phyloP scores from a whole-genome alignment of 2,797 vertebrate genomes.

The Lagodon rhomboides region DNA sequence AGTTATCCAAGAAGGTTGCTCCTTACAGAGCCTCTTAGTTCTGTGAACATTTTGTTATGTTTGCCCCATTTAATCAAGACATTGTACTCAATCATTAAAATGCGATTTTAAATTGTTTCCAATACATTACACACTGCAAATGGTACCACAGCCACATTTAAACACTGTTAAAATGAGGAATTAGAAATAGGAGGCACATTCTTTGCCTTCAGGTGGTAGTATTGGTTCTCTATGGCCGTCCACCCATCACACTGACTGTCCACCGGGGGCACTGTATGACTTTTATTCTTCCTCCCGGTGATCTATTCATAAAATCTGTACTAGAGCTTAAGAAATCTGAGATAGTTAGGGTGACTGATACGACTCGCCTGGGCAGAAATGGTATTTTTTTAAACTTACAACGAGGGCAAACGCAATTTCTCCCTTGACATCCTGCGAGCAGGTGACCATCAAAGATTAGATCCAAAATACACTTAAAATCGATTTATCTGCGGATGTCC shows the following conservation, averaged over 20 bases:
- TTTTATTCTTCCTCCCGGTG: slow-evolving; percentile 21
- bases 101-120: slow-evolving; percentile 72
- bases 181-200: neutral
- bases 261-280: slow-evolving; percentile 60
- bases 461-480: slow-evolving; percentile 70
- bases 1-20: slow-evolving; percentile 22
- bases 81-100: slow-evolving; percentile 71
- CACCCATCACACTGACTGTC: slow-evolving; percentile 11
- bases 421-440: slow-evolving; percentile 51
- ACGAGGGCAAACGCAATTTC: slow-evolving; percentile 43
- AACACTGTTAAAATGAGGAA: slow-evolving; percentile 44
- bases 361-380: slow-evolving; percentile 29
- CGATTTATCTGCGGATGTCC: slow-evolving; percentile 65
- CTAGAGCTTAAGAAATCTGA: slow-evolving; percentile 40
- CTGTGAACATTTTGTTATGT: slow-evolving; percentile 60
- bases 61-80: slow-evolving; percentile 67
- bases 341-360: slow-evolving; percentile 50
- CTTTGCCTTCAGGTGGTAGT: slow-evolving; percentile 78
- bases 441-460: slow-evolving; percentile 59
- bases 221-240: slow-evolving; percentile 46
- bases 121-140: slow-evolving; percentile 76
- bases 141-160: slow-evolving; percentile 53
- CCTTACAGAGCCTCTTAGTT: slow-evolving; percentile 41
- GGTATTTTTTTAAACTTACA: slow-evolving; percentile 21
- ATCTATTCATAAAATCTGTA: slow-evolving; percentile 50